phyloP scores from a whole-genome alignment of 2,888 invertebrate species.

The Slavum lentiscoides region DNA sequence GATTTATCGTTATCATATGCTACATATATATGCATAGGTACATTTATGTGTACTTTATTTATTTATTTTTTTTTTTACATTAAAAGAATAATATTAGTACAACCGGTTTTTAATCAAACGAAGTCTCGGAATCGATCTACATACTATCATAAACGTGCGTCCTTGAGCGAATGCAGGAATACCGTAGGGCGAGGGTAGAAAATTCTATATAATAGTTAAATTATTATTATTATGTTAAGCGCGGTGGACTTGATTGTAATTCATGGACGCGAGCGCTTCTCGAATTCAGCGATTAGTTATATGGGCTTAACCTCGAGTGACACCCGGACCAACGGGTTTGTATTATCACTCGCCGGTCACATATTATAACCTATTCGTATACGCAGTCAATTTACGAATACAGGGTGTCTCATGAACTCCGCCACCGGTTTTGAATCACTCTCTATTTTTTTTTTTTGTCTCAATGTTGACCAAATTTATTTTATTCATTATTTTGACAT shows the following conservation, averaged over 20 bases:
- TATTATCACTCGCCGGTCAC: neutral
- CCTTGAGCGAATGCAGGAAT: neutral
- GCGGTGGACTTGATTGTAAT: conserved; percentile 44
- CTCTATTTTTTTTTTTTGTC: too few species aligned
- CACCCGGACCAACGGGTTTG: conserved; percentile 33
- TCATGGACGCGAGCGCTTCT: conserved; percentile 33
- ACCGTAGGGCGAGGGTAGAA: conserved; percentile 11
- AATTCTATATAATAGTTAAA: neutral
- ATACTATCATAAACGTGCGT: neutral
- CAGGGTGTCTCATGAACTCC: too few species aligned
- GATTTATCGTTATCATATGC: neutral
- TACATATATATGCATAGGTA: neutral
- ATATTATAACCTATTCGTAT: too few species aligned
- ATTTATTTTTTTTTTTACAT: neutral
- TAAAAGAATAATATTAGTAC: neutral
- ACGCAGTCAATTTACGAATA: too few species aligned
- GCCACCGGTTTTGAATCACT: too few species aligned
- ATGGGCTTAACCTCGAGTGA: conserved; percentile 31
- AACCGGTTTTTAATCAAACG: conserved; percentile 51
- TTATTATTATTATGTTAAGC: neutral
- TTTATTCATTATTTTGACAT: too few species aligned
- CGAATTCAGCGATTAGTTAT: conserved; percentile 50
- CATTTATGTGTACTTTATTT: too few species aligned
- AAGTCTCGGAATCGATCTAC: conserved; percentile 23
- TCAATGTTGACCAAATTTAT: too few species aligned